Conservation (phyloP, 1,140 invertebrate genomes). For the Gryon sp. region DNA sequence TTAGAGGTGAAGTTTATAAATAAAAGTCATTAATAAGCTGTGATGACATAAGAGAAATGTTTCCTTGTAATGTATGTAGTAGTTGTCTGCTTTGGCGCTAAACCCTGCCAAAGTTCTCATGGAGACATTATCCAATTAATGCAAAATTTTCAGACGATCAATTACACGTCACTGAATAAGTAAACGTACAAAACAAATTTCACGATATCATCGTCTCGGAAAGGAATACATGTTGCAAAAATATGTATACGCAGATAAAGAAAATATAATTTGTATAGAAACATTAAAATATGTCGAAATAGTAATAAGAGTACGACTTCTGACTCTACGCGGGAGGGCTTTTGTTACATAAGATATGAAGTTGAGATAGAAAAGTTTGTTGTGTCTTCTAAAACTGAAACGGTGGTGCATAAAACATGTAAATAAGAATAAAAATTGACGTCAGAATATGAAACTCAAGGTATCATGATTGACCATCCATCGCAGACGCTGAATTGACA, state of each 20-base stretch:
- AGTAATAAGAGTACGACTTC: background rate
- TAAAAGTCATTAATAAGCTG: conserved; percentile 46
- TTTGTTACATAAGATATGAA: background rate
- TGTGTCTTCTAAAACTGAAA: background rate
- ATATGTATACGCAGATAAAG: too few relatives aligned
- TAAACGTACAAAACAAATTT: conserved; percentile 6
- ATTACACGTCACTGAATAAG: conserved; percentile 4
- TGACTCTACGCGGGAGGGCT: background rate
- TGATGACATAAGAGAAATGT: conserved; percentile 56
- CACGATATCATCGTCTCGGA: too few relatives aligned
- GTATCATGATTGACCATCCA: conserved; percentile 11
- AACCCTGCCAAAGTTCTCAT: conserved; percentile 37
- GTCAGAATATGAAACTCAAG: conserved; percentile 5
- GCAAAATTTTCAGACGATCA: too few relatives aligned
- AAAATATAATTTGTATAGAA: too few relatives aligned
- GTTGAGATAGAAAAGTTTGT: background rate
- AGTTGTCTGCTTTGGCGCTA: conserved; percentile 3
- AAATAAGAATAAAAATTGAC: conserved; percentile 9
- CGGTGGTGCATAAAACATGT: background rate
- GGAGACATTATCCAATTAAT: too few relatives aligned
- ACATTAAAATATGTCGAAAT: background rate
- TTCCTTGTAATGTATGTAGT: conserved; percentile 27
- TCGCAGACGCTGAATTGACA: conserved; percentile 30
- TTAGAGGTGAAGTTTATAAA: conserved; percentile 52
- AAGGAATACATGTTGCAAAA: too few relatives aligned